Conservation (phyloP, 2,797 vertebrate genomes). For the Manis crassicaudata region DNA sequence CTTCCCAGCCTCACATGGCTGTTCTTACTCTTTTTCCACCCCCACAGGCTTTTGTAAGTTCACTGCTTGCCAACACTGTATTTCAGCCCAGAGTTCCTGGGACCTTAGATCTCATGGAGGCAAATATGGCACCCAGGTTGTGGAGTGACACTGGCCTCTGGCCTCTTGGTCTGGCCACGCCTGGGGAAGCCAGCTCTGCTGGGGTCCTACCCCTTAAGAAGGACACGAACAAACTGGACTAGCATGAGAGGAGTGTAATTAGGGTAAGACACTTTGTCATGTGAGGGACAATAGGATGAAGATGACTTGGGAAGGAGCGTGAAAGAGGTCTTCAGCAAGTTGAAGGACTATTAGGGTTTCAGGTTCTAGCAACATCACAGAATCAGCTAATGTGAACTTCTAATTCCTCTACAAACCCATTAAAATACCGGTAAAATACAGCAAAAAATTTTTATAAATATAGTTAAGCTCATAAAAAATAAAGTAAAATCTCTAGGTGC, state of each 20-base stretch:
- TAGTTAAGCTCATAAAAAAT: conserved; percentile 30
- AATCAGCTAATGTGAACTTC: not conserved
- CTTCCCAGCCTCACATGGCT: not conserved
- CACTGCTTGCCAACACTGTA: not conserved
- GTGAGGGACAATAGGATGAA: not conserved
- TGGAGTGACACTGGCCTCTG: not conserved
- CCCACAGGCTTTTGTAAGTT: not conserved
- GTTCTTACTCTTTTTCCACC: not conserved
- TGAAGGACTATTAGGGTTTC: not conserved
- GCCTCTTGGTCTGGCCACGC: not conserved
- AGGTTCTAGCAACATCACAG: not conserved
- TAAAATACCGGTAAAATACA: not conserved
- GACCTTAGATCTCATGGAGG: not conserved
- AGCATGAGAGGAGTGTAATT: not conserved
- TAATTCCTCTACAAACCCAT: not conserved
- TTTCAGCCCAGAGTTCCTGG: not conserved
- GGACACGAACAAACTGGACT: not conserved
- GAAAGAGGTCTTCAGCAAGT: not conserved
- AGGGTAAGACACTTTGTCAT: not conserved
- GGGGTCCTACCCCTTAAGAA: not conserved
- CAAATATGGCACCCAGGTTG: not conserved
- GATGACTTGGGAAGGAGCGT: not conserved
- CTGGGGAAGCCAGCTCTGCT: not conserved
- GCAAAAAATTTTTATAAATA: not conserved
- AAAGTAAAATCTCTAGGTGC: conserved; percentile 34